Conservation (phyloP, 2,113 vertebrate genomes). For the Anthoscopus minutus region DNA sequence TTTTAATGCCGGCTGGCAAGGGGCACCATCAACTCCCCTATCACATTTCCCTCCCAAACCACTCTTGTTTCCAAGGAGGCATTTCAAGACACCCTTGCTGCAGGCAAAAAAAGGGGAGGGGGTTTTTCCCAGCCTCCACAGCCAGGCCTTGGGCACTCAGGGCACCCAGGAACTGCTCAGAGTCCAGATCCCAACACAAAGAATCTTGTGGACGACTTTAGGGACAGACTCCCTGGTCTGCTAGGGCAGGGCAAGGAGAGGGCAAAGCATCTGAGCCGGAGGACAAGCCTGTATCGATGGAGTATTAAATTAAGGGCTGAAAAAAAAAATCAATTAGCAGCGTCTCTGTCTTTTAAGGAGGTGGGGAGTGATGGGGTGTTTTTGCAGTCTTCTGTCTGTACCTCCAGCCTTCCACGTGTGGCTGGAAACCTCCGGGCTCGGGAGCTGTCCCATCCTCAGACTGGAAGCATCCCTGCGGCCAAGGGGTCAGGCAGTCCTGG, state of each 20-base stretch:
- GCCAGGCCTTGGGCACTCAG: no score
- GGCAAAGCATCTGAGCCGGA: not conserved
- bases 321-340: not conserved
- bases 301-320: not conserved
- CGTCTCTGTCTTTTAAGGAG: not conserved
- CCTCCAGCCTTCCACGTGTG: fast-evolving
- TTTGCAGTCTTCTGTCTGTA: not conserved
- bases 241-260: not conserved
- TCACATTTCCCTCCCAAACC: not conserved
- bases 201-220: no score
- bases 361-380: not conserved
- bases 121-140: not conserved
- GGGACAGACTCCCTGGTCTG: not conserved
- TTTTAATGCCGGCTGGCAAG: not conserved
- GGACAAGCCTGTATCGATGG: not conserved
- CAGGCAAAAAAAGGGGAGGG: not conserved
- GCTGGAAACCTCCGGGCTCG: fast-evolving
- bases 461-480: not conserved
- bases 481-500: not conserved
- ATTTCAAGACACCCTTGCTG: not conserved
- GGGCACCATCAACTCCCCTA: not conserved
- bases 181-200: fast-evolving
- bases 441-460: not conserved
- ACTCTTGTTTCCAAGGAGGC: not conserved
- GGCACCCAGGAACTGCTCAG: fast-evolving